A percentile compares a stretch with the other conserved stretches of the same genome.
These are phyloP conservation scores for Microtus californicus DNA, from an alignment of 2,797 vertebrate species.

Conservation along the genomic window DNA sequence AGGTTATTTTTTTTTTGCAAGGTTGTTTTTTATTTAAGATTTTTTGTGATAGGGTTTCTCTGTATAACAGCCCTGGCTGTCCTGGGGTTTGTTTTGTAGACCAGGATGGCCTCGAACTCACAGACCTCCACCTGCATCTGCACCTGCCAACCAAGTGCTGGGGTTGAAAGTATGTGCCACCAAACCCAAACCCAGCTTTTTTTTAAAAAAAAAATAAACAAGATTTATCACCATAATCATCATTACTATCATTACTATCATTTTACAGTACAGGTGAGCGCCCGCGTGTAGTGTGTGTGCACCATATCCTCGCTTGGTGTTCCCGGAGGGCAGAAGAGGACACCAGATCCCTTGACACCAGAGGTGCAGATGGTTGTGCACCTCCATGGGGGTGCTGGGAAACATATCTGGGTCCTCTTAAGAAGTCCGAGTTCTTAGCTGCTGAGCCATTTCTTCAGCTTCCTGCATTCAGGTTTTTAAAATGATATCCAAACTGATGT, in stretches of 20 bases:
- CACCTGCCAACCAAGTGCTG: not conserved
- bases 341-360: not conserved
- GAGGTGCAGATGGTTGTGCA: too few species aligned
- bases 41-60: not conserved
- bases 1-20: slow-evolving; percentile 1
- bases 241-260: not conserved
- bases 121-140: not conserved
- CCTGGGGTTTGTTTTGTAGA: not conserved
- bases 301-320: not conserved
- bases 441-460: not conserved
- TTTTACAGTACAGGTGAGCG: not conserved
- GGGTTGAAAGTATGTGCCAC: not conserved
- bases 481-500: not conserved
- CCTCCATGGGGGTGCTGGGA: not conserved
- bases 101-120: not conserved
- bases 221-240: too few species aligned
- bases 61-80: not conserved
- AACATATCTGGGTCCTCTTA: not conserved
- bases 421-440: too few species aligned
- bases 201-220: not conserved
- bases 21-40: not conserved
- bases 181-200: not conserved
- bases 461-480: not conserved
- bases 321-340: not conserved
- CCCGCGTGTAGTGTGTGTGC: too few species aligned